Percentiles rank a stretch among this genome's conserved stretches.
Conservation (phyloP, 2,113 vertebrate species). For the Sisor rabdophorus region DNA sequence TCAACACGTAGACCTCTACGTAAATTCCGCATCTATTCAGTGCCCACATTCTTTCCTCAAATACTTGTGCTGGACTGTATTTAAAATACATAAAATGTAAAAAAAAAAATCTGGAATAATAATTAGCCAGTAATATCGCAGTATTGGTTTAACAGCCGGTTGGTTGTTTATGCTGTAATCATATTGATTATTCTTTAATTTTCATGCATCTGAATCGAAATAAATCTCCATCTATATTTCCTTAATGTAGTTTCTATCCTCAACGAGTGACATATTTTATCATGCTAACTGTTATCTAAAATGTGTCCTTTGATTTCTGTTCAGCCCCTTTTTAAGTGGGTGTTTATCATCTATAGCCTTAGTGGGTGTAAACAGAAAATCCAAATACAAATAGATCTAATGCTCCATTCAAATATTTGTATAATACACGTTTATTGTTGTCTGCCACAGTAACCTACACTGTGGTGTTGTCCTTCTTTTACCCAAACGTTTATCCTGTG, state of each 20-base stretch:
- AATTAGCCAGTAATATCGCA: not conserved
- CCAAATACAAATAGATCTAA: not conserved
- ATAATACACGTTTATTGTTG: not conserved
- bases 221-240: not conserved
- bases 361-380: too few relatives aligned
- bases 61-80: too few relatives aligned
- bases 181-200: not conserved
- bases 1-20: constrained; percentile 29
- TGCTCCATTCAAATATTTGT: not conserved
- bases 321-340: too few relatives aligned
- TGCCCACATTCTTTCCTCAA: not conserved
- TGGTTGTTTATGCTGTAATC: not conserved
- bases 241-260: not conserved
- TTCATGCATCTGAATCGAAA: not conserved
- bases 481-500: too few relatives aligned
- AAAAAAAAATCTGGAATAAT: not conserved
- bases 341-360: too few relatives aligned
- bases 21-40: not conserved
- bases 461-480: not conserved
- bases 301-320: not conserved
- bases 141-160: not conserved
- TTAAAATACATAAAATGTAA: too few relatives aligned
- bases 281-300: not conserved
- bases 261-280: not conserved
- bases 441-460: not conserved